Conservation (phyloP, 30 jellyfish, hydroid and myxozoan species). For the Aurelia aurita complex sp. Pacific region DNA sequence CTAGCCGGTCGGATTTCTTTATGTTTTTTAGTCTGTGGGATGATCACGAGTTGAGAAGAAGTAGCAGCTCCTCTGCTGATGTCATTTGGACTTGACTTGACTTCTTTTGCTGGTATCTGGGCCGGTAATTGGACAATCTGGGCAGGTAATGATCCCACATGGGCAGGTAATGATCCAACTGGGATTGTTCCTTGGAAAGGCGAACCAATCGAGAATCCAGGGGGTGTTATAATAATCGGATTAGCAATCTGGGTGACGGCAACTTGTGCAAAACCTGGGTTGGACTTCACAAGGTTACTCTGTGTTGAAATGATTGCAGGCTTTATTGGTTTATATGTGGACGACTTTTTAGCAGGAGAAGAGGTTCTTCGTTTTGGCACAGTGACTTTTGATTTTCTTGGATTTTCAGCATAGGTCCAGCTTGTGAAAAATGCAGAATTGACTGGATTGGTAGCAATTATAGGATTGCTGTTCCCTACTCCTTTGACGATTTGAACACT, state of each 20-base stretch:
- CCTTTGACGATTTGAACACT: conserved; percentile 15
- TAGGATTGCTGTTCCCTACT: neutral
- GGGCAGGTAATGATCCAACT: conserved; percentile 38
- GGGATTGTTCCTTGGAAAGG: conserved; percentile 23
- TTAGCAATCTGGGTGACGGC: conserved; percentile 18
- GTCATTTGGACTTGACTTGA: conserved; percentile 10
- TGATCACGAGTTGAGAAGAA: conserved; percentile 45
- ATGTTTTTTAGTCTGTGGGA: conserved; percentile 36
- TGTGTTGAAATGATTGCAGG: conserved; percentile 16
- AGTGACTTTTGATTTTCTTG: neutral
- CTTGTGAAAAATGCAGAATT: conserved; percentile 21
- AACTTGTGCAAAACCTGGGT: neutral
- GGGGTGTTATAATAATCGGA: conserved; percentile 22
- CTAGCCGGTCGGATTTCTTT: conserved; percentile 45
- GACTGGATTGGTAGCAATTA: conserved; percentile 10
- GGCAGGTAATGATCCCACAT: conserved; percentile 34
- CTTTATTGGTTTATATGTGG: conserved; percentile 8
- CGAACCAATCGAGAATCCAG: conserved; percentile 20
- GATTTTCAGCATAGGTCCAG: conserved; percentile 23
- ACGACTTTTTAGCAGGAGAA: neutral
- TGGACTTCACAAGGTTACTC: neutral
- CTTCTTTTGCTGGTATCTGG: conserved; percentile 49
- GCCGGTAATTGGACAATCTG: conserved; percentile 63
- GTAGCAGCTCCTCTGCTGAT: conserved; percentile 51
- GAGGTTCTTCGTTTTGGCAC: neutral